Conservation (phyloP, 2,888 invertebrate species). For the Steromphala cineraria region DNA sequence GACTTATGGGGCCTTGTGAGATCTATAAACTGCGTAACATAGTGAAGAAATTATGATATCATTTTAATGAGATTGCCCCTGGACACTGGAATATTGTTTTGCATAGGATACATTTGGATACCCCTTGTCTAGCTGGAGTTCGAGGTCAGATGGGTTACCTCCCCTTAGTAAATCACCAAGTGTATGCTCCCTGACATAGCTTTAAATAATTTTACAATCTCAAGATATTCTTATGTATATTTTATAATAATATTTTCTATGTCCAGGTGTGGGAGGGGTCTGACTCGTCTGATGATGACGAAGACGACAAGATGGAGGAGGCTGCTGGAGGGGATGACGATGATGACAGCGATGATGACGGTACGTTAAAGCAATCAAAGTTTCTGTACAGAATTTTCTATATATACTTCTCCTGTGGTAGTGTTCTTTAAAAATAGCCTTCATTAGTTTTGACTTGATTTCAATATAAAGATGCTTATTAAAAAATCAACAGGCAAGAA, state of each 20-base stretch:
- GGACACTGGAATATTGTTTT: too few relatives aligned
- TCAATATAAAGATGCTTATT: background rate
- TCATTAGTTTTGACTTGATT: background rate
- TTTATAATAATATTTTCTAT: background rate
- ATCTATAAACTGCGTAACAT: too few relatives aligned
- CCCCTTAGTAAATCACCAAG: background rate
- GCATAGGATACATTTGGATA: too few relatives aligned
- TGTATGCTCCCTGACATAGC: too few relatives aligned
- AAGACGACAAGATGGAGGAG: conserved; percentile 59
- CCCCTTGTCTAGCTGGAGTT: too few relatives aligned
- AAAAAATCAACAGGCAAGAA: too few relatives aligned
- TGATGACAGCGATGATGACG: conserved; percentile 44
- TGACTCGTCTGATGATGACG: conserved; percentile 79
- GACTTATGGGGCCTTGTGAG: too few relatives aligned
- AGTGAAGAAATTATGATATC: too few relatives aligned
- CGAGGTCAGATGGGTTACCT: conserved; percentile 47
- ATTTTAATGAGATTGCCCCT: too few relatives aligned
- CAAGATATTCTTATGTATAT: too few relatives aligned
- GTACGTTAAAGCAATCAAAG: background rate
- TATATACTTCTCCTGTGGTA: background rate
- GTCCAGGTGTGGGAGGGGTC: conserved; percentile 87
- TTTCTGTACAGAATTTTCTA: background rate
- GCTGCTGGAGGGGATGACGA: conserved; percentile 30
- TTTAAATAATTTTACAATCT: too few relatives aligned
- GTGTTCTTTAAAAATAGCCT: background rate